phyloP scores from a whole-genome alignment of 2,888 invertebrate species.

The Drosophila meridiana region DNA sequence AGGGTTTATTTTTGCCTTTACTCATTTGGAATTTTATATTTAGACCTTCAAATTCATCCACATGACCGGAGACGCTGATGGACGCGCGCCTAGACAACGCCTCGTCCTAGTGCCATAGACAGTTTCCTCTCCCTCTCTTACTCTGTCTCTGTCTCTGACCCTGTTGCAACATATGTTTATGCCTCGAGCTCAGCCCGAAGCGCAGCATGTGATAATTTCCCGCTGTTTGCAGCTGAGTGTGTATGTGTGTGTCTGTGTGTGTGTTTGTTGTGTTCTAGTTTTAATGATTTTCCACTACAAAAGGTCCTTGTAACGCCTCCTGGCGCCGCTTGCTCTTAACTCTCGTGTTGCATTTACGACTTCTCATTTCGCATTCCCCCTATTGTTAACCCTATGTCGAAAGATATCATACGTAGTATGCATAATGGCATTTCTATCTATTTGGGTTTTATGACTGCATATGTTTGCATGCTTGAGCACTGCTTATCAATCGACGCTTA shows the following conservation, averaged over 20 bases:
- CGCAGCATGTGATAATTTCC: conserved; percentile 58
- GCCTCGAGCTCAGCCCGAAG: conserved; percentile 49
- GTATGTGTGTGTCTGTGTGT: conserved; percentile 26
- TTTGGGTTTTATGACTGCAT: conserved; percentile 13
- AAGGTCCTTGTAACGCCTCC: conserved; percentile 69
- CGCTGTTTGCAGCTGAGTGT: conserved; percentile 29
- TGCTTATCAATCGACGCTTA: conserved; percentile 54
- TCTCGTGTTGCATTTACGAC: conserved; percentile 26
- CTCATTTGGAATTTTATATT: conserved; percentile 49
- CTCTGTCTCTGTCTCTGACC: conserved; percentile 20
- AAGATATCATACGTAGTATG: not conserved
- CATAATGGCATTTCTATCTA: not conserved
- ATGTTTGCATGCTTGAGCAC: conserved; percentile 29
- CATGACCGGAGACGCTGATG: conserved; percentile 45
- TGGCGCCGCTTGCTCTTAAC: conserved; percentile 68
- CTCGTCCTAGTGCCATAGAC: not conserved
- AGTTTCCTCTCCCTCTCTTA: conserved; percentile 5
- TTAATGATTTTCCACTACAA: conserved; percentile 76
- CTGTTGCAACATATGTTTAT: conserved; percentile 62
- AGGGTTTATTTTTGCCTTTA: conserved; percentile 16
- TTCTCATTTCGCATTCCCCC: conserved; percentile 15
- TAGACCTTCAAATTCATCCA: conserved; percentile 60
- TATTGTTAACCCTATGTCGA: conserved; percentile 5
- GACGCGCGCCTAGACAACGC: conserved; percentile 45
- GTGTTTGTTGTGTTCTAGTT: conserved; percentile 67